Evolutionary conservation across 2,888 invertebrate genomes (phyloP), one percentile per base, ranked within the genome.

Genomic region (Mylabris sibirica): DNA sequence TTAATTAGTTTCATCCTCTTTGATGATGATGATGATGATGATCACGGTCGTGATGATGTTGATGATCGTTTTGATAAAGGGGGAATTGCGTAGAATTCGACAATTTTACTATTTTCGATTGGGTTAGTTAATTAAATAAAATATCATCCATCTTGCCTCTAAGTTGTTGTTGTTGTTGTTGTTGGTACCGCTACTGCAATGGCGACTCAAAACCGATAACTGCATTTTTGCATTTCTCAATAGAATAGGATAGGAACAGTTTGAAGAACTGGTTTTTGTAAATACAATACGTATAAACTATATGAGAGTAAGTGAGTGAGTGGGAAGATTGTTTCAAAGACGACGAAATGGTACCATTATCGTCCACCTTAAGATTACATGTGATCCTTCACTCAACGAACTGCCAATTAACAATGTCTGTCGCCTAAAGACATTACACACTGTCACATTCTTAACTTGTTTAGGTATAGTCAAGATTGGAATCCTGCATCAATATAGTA

Each of bases 1-100:
- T 80, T 80, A 80, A 81, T 81, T 81, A 79, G 80, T 80, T 80
- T 79, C 49, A 53, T 53, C 22, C 49, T 22, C 49, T 53, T 53
- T 53, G 49, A 53, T 53, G 22, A 53, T 53, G 49, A 53, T 22
- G 49, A 53, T 53, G 20, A 22, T 22, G 44, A 17, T 44, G 6
- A 17, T 44, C 17, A 53, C n/a, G n/a, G n/a, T n/a, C n/a, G n/a
- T n/a, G n/a, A n/a, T n/a, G n/a, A n/a, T 53, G 9, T 20, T 53
- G 9, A 49, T 20, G 6, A 49, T 49, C 20, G 20, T 41, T 30
- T 30, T 30, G 30, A 30, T 5, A 44, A 44, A 22, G 22, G 49
- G 49, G 49, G 8, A 53, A 53, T 17, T 44, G 44, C 14, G 41
- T 41, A 41, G n/a, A 41, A 41, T n/a, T 41, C 8, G 4, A n/a